phyloP scores from a whole-genome alignment of 2,888 invertebrate genomes.

The Portevinia maculata region DNA sequence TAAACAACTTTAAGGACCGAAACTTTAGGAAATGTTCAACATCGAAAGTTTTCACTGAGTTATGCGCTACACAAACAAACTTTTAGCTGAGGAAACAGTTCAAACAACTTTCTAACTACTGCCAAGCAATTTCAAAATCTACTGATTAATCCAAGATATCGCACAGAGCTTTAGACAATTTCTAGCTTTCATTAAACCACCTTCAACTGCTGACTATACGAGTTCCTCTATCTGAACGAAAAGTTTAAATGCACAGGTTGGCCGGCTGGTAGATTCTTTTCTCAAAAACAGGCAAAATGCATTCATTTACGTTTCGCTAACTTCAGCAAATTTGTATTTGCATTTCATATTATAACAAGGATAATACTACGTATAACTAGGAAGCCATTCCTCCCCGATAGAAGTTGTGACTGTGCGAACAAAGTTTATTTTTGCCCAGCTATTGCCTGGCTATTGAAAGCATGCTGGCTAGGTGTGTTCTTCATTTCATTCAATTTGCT shows the following conservation, averaged over 20 bases:
- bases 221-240: neutral
- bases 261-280: conserved; percentile 9
- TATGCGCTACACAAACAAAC: neutral
- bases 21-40: neutral
- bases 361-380: conserved; percentile 4
- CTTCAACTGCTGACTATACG: neutral
- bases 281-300: conserved; percentile 27
- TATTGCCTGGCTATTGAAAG: conserved; percentile 8
- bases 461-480: conserved; percentile 34
- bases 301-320: conserved; percentile 61
- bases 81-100: neutral
- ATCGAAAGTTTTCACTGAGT: neutral
- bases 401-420: conserved; percentile 16
- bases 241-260: conserved; percentile 1
- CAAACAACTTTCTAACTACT: neutral
- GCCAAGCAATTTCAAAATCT: conserved; percentile 2
- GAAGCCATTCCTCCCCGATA: conserved; percentile 9
- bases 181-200: neutral
- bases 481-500: conserved; percentile 66
- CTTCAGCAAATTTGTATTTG: conserved; percentile 65
- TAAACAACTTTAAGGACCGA: too few species aligned
- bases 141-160: conserved; percentile 29
- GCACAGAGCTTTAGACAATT: neutral
- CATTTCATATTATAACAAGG: conserved; percentile 59
- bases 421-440: conserved; percentile 33